phyloP scores from a whole-genome alignment of 2,888 invertebrate species.

The Nebria brevicollis region DNA sequence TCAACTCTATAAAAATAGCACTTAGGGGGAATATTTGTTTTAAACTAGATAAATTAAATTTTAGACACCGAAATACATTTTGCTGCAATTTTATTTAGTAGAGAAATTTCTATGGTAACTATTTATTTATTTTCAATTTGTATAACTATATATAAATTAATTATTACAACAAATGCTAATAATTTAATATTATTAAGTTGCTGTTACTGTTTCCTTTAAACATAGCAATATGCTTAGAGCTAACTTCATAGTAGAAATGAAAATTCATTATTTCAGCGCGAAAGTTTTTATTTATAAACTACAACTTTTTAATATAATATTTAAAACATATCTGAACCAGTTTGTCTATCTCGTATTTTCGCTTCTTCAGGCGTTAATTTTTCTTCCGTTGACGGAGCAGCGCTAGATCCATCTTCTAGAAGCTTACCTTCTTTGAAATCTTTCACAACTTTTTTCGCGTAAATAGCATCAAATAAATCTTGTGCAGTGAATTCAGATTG shows the following conservation, averaged over 20 bases:
- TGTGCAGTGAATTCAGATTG: conserved; percentile 86
- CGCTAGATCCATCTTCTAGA: conserved; percentile 73
- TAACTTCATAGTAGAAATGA: not conserved
- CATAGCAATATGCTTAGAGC: not conserved
- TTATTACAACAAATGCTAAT: no score
- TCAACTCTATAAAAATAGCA: no score
- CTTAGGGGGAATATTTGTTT: no score
- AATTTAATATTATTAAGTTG: no score
- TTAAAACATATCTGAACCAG: conserved; percentile 84
- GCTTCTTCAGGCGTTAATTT: conserved; percentile 78
- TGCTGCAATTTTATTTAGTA: no score
- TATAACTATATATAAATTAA: no score
- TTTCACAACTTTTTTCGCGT: conserved; percentile 79
- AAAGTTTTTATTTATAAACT: no score
- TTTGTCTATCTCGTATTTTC: conserved; percentile 72
- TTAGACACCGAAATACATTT: no score
- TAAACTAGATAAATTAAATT: no score
- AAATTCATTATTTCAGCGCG: not conserved
- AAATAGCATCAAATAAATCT: conserved; percentile 84
- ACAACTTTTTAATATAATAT: not conserved
- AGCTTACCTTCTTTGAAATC: conserved; percentile 80
- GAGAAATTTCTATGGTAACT: no score
- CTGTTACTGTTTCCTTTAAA: no score
- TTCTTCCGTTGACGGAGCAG: conserved; percentile 79
- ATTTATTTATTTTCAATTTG: no score